Base-by-base conservation (phyloP, 2,113 vertebrate species). In the Atherinomorus stipes region DNA sequence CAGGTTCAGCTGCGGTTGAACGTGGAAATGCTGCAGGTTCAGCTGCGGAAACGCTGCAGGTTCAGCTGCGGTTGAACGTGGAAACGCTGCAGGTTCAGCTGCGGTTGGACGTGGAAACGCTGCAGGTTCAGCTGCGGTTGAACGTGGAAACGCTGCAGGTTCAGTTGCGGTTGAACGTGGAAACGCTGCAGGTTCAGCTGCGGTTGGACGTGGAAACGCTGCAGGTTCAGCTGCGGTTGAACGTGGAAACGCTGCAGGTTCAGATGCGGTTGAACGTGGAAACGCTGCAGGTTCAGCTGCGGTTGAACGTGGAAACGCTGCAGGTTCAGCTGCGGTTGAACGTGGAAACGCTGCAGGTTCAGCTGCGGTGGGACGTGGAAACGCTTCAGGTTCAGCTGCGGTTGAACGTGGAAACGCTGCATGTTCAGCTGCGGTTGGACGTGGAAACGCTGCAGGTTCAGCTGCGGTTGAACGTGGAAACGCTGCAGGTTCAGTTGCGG, bases 1-100 rank as follows among this genome's bases (percentile, higher is more conserved):
- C 38, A 28, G 3, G 23, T 72, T 64, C 42, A 6, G n/a, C n/a
- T 11, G 45, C n/a, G n/a, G n/a, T 47, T 73, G 66, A 58, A 34
- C 3, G n/a, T n/a, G n/a, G n/a, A n/a, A n/a, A n/a, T n/a, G 38
- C 50, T 38, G 25, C 38, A 28, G 3, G 23, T 72, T 64, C 42
- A 6, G n/a, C n/a, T 11, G 45, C n/a, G n/a, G n/a, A n/a, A n/a
- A 34, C 3, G 38, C 50, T 38, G 25, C 38, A 28, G 3, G 23
- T 72, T 64, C 42, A 6, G n/a, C n/a, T 11, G 45, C n/a, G n/a
- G n/a, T 47, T 73, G 66, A 58, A n/a, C n/a, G n/a, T n/a, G n/a
- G n/a, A n/a, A n/a, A 34, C 3, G 38, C 50, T 38, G 25, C 38
- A 28, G 3, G 23, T 72, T 64, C 42, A 6, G n/a, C n/a, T 11